Conservation (phyloP, 2,113 vertebrate species). For the Hippoglossus stenolepis region DNA sequence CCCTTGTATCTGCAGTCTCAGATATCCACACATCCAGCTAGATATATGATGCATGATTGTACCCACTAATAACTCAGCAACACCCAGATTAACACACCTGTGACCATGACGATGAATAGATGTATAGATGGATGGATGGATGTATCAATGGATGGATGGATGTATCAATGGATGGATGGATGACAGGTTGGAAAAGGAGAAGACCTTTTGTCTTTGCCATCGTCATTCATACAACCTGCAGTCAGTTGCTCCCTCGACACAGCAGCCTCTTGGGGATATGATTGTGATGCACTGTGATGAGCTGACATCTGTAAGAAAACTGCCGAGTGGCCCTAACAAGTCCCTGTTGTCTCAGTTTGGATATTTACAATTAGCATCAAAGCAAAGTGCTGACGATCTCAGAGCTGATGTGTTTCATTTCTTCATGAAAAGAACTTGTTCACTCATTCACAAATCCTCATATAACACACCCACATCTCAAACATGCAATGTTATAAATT, state of each 20-base stretch:
- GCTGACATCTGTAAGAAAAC: slow-evolving; percentile 41
- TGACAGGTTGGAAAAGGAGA: no score
- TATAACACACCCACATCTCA: no score
- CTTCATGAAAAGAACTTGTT: not conserved
- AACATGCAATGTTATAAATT: no score
- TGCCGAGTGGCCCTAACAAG: slow-evolving; percentile 43
- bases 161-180: not conserved
- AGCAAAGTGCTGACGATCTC: slow-evolving; percentile 15
- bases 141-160: not conserved
- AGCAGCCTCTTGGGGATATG: slow-evolving; percentile 25
- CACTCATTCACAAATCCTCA: not conserved
- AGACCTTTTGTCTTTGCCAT: not conserved
- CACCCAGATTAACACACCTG: slow-evolving; percentile 6
- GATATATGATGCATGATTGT: not conserved
- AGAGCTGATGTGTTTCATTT: not conserved
- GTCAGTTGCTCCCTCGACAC: slow-evolving; percentile 25
- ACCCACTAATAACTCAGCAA: not conserved
- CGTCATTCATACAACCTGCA: slow-evolving; percentile 3
- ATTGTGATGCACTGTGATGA: slow-evolving; percentile 32
- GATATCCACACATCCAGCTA: not conserved
- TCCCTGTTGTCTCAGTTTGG: slow-evolving; percentile 46
- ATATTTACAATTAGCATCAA: slow-evolving; percentile 43
- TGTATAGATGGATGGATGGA: not conserved
- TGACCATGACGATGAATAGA: not conserved
- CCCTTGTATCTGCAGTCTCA: not conserved